Percentiles rank a stretch among this genome's conserved stretches.
Evolutionary conservation across 2,113 vertebrate species (phyloP).

Genomic region (Prietella phreatophila): DNA sequence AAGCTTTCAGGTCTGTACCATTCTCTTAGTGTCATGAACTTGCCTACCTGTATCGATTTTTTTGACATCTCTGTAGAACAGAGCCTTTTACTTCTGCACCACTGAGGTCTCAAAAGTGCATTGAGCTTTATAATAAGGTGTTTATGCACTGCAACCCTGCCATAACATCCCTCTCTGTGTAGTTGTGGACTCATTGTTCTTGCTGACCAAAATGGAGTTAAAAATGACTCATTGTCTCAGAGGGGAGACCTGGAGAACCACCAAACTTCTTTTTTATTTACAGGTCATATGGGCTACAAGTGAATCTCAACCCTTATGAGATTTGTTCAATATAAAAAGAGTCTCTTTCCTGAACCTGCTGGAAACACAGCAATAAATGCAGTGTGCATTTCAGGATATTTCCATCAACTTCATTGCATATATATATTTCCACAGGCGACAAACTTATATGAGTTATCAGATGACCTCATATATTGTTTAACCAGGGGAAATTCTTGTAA

Average conservation of each 20-base stretch:
- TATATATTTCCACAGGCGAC: constrained; percentile 21
- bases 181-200: background rate
- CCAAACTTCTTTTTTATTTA: constrained; percentile 15
- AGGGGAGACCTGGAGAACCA: background rate
- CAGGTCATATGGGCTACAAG: constrained; percentile 22
- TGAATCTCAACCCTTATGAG: constrained; percentile 30
- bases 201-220: constrained; percentile 16
- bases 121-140: background rate
- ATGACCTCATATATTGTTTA: constrained; percentile 41
- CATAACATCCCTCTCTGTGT: background rate
- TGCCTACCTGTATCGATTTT: background rate
- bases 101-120: background rate
- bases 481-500: constrained; percentile 27
- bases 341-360: constrained; percentile 14
- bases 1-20: background rate
- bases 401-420: constrained; percentile 31
- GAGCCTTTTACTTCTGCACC: background rate
- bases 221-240: constrained; percentile 14
- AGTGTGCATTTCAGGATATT: constrained; percentile 37
- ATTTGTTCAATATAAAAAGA: constrained; percentile 47
- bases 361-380: constrained; percentile 39
- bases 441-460: constrained; percentile 44
- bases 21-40: background rate
- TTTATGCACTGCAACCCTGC: background rate
- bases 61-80: background rate